Percentiles rank a stretch among this genome's conserved stretches.
These are phyloP conservation scores for Dromas ardeola DNA, from an alignment of 2,113 vertebrate species.

Conservation along the genomic window DNA sequence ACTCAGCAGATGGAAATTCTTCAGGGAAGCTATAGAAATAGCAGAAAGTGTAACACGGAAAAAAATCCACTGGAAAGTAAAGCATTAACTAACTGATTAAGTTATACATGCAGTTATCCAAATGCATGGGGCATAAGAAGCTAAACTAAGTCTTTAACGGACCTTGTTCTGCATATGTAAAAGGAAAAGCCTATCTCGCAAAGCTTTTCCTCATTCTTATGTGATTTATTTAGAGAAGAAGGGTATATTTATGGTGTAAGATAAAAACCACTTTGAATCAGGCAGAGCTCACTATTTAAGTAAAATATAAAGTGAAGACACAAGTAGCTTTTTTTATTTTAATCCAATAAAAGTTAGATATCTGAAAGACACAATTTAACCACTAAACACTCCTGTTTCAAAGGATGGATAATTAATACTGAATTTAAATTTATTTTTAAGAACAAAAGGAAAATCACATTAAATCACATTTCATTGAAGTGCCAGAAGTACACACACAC, in stretches of 20 bases:
- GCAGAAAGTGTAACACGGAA: not conserved
- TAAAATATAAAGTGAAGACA: not conserved
- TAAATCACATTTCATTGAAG: not conserved
- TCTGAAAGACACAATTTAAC: not conserved
- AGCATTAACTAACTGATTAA: not conserved
- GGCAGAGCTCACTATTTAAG: not conserved
- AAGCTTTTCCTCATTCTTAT: not conserved
- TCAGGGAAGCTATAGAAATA: not conserved
- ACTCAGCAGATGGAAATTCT: not conserved
- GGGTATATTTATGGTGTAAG: not conserved
- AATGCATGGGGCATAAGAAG: not conserved
- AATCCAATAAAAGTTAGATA: not conserved
- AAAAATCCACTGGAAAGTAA: not conserved
- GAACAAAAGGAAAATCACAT: not conserved
- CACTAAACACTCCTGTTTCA: not conserved
- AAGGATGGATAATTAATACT: not conserved
- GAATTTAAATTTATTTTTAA: not conserved
- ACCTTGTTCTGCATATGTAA: not conserved
- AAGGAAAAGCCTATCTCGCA: not conserved
- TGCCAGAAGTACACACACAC: not conserved
- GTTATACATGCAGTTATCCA: not conserved
- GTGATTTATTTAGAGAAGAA: not conserved
- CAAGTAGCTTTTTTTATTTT: not conserved
- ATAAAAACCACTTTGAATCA: not conserved
- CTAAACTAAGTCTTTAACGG: not conserved